Base-by-base conservation (phyloP, 2,888 invertebrate genomes). In the Charanyca ferruginea region DNA sequence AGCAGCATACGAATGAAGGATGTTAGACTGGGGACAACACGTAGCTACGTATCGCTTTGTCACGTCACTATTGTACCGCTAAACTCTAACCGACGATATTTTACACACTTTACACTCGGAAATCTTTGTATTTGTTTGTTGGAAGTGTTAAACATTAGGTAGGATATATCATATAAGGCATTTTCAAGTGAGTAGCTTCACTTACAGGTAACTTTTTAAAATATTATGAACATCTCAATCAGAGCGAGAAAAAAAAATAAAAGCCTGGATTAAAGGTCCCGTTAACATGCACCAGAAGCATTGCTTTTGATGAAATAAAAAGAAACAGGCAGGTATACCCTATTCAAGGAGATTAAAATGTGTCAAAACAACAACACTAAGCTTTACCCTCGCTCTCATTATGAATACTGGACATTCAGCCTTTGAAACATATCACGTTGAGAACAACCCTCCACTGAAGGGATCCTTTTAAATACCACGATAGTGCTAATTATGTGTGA, bases 401-500 rank as follows among this genome's bases (percentile, higher is more conserved):
- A 80, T 79, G 77, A 77, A 78, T 76, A 80, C 79, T 77, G 83
- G 81, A 81, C 83, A 76, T 77, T 81, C 55, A 45, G 72, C 77
- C 80, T 81, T 83, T 85, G 83, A 83, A 83, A 81, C 71, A 76
- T 71, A 80, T 79, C 69, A 66, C 62, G 58, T 67, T 54, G 64
- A 72, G 68, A 68, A 64, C 62, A 52, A 77, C 73, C 72, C 73
- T 68, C 32, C 28, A 60, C 48, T 69, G 54, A 72, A 78, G 85
- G 48, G 82, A 83, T 76, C 85, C 85, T 86, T 89, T 89, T 84
- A 86, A 89, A 87, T 85, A 83, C 84, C 76, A 80, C 77, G 81
- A 87, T 88, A 87, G 87, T 87, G 81, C 85, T 89, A 89, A 89
- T 90, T 89, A 88, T 83, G 87, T 87, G 86, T 87, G 86, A 90